Percentiles rank a stretch among this genome's conserved stretches.
Evolutionary conservation across 2,113 vertebrate genomes (phyloP).

Genomic region (Ardeotis arabs): DNA sequence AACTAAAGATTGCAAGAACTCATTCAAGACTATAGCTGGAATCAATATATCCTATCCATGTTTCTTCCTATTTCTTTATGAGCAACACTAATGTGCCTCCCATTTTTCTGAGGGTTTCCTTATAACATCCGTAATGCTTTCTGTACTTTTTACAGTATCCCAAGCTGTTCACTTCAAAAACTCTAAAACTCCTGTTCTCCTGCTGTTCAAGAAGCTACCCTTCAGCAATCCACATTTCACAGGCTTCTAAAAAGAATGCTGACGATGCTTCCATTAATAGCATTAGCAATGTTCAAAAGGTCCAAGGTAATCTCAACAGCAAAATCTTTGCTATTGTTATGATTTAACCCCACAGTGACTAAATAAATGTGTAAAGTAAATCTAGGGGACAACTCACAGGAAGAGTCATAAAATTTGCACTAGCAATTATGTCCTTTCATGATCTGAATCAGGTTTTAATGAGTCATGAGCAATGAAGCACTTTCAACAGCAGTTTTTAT

Average conservation of each 20-base stretch:
- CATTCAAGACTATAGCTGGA: neutral
- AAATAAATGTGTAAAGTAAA: neutral
- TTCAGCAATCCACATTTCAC: neutral
- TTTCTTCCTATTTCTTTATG: neutral
- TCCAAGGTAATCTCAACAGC: neutral
- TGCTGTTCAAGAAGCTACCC: neutral
- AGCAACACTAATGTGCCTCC: neutral
- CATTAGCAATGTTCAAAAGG: neutral
- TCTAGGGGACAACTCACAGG: neutral
- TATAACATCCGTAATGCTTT: neutral
- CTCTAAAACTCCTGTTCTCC: neutral
- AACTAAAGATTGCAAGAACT: neutral
- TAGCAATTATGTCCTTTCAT: neutral
- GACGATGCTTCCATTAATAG: neutral
- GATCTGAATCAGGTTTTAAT: neutral
- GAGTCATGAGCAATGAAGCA: neutral
- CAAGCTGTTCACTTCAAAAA: neutral
- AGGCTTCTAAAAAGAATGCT: neutral
- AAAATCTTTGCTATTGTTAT: neutral
- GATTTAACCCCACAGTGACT: neutral
- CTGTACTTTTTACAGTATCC: neutral
- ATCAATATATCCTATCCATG: fast-evolving
- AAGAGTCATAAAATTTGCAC: neutral
- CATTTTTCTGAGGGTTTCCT: neutral
- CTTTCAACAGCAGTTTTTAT: neutral